Evolutionary conservation across 2,113 vertebrate genomes (phyloP), one percentile per base, ranked within the genome.

Genomic region (Platanista minor): DNA sequence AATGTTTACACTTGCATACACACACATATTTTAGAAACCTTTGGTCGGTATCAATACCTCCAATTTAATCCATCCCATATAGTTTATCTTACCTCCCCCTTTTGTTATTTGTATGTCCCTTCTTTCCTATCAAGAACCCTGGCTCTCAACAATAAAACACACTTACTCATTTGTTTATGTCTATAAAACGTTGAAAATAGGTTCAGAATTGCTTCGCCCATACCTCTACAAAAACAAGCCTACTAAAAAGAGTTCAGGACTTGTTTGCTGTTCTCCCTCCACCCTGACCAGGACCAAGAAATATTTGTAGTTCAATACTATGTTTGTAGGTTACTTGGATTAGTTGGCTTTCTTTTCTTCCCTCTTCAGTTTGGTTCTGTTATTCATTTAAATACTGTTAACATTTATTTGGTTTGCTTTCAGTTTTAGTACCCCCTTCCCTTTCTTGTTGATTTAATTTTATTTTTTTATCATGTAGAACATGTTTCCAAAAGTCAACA

Each of bases 311-410:
- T 81, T 41, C 15, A 67, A 54, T 85, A 43, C 36, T 74, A 20
- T 85, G 41, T 84, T 78, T 91, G 27, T 84, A 81, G 92, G 85
- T 59, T 88, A 31, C 36, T 82, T 61, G 78, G 8, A 59, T 89
- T 89, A 33, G 23, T 59, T 80, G 84, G 5, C 31, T 85, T 64
- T 64, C 15, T 25, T 64, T 75, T 46, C 49, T 8, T 18, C 23
- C 54, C 29, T 85, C 78, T 88, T 91, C 15, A 31, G 59, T 64
- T 36, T 43, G 39, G 27, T 74, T 90, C 43, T 33, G 49, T 41
- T 82, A 80, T 67, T 93, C 49, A 52, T 81, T 90, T 94, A 87
- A 52, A 82, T 88, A 67, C 43, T 46, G 27, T 90, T 94, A 41
- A 43, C 14, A 81, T 61, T 71, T 43, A 64, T 86, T 81, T 78